Percentiles rank a stretch among this genome's conserved stretches.
phyloP scores from a whole-genome alignment of 2,113 vertebrate species.

The Zingel zingel region DNA sequence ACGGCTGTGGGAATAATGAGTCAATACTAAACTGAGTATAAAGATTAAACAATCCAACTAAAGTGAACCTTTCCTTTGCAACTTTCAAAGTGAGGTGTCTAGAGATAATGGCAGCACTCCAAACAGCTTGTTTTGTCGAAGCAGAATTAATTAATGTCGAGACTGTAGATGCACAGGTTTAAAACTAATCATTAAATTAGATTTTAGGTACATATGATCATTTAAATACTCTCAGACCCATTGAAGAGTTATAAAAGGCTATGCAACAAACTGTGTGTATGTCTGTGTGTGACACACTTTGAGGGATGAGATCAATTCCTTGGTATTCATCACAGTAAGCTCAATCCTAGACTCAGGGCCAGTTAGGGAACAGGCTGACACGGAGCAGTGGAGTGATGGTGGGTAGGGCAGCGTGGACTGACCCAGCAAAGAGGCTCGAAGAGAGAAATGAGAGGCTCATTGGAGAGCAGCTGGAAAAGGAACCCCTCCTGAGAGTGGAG shows the following conservation, averaged over 20 bases:
- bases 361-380: neutral
- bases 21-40: neutral
- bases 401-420: slow-evolving; percentile 28
- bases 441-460: slow-evolving; percentile 23
- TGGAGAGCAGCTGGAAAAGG: slow-evolving; percentile 45
- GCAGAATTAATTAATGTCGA: neutral
- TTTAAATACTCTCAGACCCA: neutral
- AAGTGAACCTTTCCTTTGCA: too few relatives aligned
- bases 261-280: neutral
- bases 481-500: slow-evolving; percentile 16
- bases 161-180: neutral
- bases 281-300: slow-evolving; percentile 9
- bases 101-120: neutral
- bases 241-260: neutral
- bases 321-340: slow-evolving; percentile 30
- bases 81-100: too few relatives aligned
- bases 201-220: neutral
- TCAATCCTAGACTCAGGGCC: slow-evolving; percentile 20
- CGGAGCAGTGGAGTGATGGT: slow-evolving; percentile 12
- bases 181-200: neutral
- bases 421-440: slow-evolving; percentile 29
- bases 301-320: slow-evolving; percentile 27
- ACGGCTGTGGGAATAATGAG: neutral
- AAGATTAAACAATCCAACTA: neutral
- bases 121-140: slow-evolving; percentile 7